Base-by-base conservation (phyloP, 2,113 vertebrate genomes). In the Coreoperca whiteheadi region DNA sequence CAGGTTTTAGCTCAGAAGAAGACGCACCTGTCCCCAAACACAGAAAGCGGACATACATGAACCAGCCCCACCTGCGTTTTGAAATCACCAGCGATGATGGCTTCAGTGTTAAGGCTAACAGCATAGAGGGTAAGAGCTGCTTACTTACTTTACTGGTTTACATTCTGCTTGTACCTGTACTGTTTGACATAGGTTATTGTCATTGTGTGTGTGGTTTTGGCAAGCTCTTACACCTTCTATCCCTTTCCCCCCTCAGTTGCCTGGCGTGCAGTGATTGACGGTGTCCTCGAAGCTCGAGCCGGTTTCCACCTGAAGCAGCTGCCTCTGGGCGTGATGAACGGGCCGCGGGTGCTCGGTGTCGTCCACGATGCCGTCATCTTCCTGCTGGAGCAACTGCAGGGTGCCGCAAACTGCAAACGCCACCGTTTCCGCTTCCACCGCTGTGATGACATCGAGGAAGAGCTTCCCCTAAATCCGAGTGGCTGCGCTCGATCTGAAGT, bases 51-150 rank as follows among this genome's bases (percentile, higher is more conserved):
- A 91, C 89, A 0, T 94, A 93, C 93, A 89, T 93, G 73, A 94
- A 96, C 70, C 94, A 96, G 77, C 96, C 97, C 0, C 96, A 97
- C 76, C 91, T 98, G 77, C 94, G 96, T 48, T 98, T 98, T n/a
- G 96, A 96, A 89, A 97, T 98, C 89, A 97, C 96, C 88, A 97
- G 96, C 20, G 97, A 98, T 2, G 97, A 98, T 16, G 97, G 97
- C 25, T 97, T 98, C 82, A 95, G 93, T 10, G 95, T 97, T 8
- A 96, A 97, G 79, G 96, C 97, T 0, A 97, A 97, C 93, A 97
- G 96, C 87, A 96, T 98, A 32, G 97, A 97, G 16, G 96, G 97
- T 98, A 68, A 91, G 73, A 65, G n/a, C 10, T 10, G 6, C 4
- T 65, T 11, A 16, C 20, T 59, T 12, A 32, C 18, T 48, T 34